These are phyloP conservation scores for Halotydeus destructor DNA, from an alignment of 1,140 invertebrate species.

Conservation along the genomic window DNA sequence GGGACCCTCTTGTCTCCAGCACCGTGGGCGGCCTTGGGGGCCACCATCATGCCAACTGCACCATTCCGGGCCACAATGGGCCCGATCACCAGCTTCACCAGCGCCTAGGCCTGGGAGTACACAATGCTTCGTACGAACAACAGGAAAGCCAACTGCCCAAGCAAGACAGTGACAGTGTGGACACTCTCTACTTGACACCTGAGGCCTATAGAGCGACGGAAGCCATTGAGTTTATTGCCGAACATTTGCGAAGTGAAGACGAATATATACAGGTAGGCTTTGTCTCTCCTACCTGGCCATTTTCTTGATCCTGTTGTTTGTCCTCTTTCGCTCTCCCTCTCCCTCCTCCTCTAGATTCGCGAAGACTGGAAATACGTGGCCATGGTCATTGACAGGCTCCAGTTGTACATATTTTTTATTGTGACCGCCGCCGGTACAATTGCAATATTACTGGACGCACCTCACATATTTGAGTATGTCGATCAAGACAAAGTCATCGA, in stretches of 20 bases:
- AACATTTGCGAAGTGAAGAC: conserved; percentile 88
- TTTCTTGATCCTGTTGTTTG: background rate
- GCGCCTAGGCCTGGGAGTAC: conserved; percentile 23
- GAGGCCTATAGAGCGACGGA: conserved; percentile 78
- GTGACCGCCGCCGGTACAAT: conserved; percentile 80
- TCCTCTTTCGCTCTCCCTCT: conserved; percentile 7
- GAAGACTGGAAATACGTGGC: conserved; percentile 99
- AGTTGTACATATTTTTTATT: conserved; percentile 90
- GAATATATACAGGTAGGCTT: conserved; percentile 73
- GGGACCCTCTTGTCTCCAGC: conserved; percentile 15
- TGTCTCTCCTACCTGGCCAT: background rate
- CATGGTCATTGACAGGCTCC: conserved; percentile 93
- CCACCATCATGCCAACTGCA: conserved; percentile 61
- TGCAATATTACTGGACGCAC: conserved; percentile 93
- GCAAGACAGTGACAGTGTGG: conserved; percentile 64
- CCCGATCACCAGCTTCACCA: background rate
- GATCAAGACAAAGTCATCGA: conserved; percentile 91
- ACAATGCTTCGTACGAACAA: too few relatives aligned
- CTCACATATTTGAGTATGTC: conserved; percentile 96
- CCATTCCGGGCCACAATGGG: background rate
- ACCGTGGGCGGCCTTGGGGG: conserved; percentile 17
- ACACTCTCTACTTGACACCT: conserved; percentile 64
- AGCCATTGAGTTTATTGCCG: conserved; percentile 91
- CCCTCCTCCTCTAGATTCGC: conserved; percentile 43
- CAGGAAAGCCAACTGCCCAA: conserved; percentile 41